Conservation (phyloP, 92 coral and sea anemone species). For the Siderastrea siderea region DNA sequence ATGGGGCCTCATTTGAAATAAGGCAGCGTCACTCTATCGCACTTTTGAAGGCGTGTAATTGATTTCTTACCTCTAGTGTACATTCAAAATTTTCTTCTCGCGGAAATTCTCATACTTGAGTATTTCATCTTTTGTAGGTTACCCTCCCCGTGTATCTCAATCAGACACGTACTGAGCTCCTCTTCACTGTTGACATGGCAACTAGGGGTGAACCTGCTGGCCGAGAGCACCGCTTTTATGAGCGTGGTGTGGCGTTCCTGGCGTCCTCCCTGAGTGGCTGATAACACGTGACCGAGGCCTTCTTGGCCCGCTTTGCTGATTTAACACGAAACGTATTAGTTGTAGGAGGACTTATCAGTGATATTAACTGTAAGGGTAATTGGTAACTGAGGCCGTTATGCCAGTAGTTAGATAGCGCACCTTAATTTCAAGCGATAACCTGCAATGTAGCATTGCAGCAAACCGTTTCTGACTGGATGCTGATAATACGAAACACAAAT, state of each 20-base stretch:
- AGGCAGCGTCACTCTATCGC: no score
- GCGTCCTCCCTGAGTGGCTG: constrained; percentile 94
- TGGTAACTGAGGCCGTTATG: background rate
- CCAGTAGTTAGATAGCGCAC: background rate
- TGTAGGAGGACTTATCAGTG: background rate
- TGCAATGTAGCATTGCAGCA: background rate
- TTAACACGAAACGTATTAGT: background rate
- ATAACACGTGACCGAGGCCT: background rate
- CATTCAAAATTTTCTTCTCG: no score
- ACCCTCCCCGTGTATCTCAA: constrained; percentile 94
- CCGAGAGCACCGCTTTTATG: constrained; percentile 92
- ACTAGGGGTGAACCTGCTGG: constrained; percentile 89
- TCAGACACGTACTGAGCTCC: constrained; percentile 88
- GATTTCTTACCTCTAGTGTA: no score
- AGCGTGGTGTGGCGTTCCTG: constrained; percentile 94
- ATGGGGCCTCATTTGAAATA: no score
- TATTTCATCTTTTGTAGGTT: constrained; percentile 54
- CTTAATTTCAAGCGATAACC: background rate
- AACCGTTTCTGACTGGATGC: no score
- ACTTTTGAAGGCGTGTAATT: no score
- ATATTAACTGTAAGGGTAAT: background rate
- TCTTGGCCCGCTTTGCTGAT: background rate
- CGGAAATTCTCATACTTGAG: background rate
- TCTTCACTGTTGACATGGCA: constrained; percentile 90
- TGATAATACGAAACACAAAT: no score